Conservation (phyloP, 92 coral and sea anemone genomes). For the Nematostella vectensis region DNA sequence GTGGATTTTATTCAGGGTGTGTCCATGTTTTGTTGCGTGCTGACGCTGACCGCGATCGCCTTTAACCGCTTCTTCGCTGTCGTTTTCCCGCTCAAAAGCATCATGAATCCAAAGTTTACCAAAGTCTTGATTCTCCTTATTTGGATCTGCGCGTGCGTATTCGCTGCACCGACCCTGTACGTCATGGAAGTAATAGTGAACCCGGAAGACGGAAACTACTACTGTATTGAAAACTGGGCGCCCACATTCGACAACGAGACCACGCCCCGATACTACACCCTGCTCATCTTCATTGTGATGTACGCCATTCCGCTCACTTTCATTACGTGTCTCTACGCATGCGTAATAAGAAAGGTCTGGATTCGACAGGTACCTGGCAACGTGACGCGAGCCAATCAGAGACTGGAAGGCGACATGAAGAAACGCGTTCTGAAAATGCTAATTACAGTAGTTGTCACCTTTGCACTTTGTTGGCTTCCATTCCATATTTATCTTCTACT, state of each 20-base stretch:
- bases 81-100: constrained; percentile 60
- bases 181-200: constrained; percentile 50
- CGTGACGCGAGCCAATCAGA: constrained; percentile 57
- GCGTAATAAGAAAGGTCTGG: constrained; percentile 82
- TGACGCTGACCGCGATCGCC: constrained; percentile 77
- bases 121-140: constrained; percentile 40
- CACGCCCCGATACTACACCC: constrained; percentile 54
- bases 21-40: constrained; percentile 65
- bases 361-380: constrained; percentile 84
- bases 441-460: constrained; percentile 51
- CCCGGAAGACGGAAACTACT: constrained; percentile 19
- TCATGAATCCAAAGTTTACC: constrained; percentile 43
- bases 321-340: constrained; percentile 62
- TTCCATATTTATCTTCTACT: constrained; percentile 41
- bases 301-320: constrained; percentile 57
- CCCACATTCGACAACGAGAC: constrained; percentile 44
- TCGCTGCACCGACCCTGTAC: constrained; percentile 66
- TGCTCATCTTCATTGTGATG: constrained; percentile 46
- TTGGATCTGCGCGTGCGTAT: constrained; percentile 60
- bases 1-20: constrained; percentile 42
- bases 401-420: constrained; percentile 52
- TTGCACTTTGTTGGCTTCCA: constrained; percentile 67
- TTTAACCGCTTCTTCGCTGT: constrained; percentile 81
- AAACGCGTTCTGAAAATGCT: constrained; percentile 73
- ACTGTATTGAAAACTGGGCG: constrained; percentile 72